Conservation (phyloP, 1,140 invertebrate genomes). For the Zelostemma sp. region DNA sequence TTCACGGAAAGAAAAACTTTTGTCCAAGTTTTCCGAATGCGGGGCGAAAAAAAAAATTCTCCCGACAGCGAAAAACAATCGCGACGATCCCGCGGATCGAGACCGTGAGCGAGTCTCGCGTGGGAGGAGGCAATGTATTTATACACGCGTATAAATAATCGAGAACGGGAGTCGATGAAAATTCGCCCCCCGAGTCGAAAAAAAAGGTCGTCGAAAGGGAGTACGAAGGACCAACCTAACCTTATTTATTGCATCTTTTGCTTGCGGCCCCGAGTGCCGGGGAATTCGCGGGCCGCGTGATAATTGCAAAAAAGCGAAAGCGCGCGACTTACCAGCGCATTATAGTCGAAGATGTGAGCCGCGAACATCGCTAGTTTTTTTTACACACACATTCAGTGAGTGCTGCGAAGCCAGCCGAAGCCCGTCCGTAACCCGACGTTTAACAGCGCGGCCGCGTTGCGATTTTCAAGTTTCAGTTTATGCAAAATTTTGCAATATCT, state of each 20-base stretch:
- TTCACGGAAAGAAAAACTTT: too few species aligned
- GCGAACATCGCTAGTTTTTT: conserved; percentile 16
- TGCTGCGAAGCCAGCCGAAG: too few species aligned
- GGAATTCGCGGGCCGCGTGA: too few species aligned
- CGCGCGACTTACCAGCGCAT: conserved; percentile 47
- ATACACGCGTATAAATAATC: conserved; percentile 53
- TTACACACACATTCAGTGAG: too few species aligned
- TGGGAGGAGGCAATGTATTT: conserved; percentile 50
- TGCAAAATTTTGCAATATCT: too few species aligned
- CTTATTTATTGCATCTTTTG: conserved; percentile 8
- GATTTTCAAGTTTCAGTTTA: too few species aligned
- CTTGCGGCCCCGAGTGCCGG: too few species aligned
- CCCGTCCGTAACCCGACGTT: too few species aligned
- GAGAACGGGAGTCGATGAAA: conserved; percentile 4
- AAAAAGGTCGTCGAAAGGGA: conserved; percentile 49
- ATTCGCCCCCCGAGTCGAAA: conserved; percentile 18
- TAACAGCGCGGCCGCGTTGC: too few species aligned
- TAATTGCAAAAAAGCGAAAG: neutral
- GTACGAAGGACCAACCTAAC: conserved; percentile 60
- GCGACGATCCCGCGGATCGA: neutral
- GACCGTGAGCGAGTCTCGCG: conserved; percentile 14
- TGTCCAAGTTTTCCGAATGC: neutral
- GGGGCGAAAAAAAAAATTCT: neutral
- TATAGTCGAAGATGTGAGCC: conserved; percentile 11
- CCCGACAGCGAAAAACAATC: conserved; percentile 4